phyloP scores from a whole-genome alignment of 2,888 invertebrate genomes.

The Agelastica alni region DNA sequence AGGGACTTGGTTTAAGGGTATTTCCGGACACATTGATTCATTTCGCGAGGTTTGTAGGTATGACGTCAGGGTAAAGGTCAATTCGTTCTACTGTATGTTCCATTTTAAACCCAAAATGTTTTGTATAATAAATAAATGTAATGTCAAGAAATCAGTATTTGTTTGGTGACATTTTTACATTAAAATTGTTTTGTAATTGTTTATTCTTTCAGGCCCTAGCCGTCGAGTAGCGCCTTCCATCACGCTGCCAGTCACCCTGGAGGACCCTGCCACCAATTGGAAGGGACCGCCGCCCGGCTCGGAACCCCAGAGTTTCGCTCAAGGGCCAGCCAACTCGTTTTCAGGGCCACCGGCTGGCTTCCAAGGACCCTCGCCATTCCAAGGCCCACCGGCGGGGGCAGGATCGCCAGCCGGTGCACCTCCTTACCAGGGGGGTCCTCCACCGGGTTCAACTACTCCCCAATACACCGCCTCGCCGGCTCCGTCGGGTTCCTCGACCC shows the following conservation, averaged over 20 bases:
- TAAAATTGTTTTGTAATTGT: slow-evolving; percentile 4
- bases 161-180: not conserved
- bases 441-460: slow-evolving; percentile 76
- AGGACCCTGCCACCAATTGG: slow-evolving; percentile 77
- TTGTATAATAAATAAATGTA: too few species aligned
- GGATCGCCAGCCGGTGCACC: slow-evolving; percentile 75
- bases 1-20: too few species aligned
- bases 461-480: slow-evolving; percentile 87
- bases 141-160: too few species aligned
- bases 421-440: slow-evolving; percentile 71
- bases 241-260: slow-evolving; percentile 74
- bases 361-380: slow-evolving; percentile 63
- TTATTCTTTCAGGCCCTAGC: slow-evolving; percentile 73
- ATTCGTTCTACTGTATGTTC: too few species aligned
- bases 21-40: too few species aligned
- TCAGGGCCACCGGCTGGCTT: slow-evolving; percentile 59
- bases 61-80: too few species aligned
- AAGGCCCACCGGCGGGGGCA: slow-evolving; percentile 71
- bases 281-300: slow-evolving; percentile 74
- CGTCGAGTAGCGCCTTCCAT: slow-evolving; percentile 72
- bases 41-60: too few species aligned
- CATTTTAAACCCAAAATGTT: too few species aligned
- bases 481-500: slow-evolving; percentile 81
- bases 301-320: slow-evolving; percentile 69
- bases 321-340: slow-evolving; percentile 63